Evolutionary conservation across 2,888 invertebrate genomes (phyloP), one percentile per base, ranked within the genome.

Genomic region (Salpingus planirostris): DNA sequence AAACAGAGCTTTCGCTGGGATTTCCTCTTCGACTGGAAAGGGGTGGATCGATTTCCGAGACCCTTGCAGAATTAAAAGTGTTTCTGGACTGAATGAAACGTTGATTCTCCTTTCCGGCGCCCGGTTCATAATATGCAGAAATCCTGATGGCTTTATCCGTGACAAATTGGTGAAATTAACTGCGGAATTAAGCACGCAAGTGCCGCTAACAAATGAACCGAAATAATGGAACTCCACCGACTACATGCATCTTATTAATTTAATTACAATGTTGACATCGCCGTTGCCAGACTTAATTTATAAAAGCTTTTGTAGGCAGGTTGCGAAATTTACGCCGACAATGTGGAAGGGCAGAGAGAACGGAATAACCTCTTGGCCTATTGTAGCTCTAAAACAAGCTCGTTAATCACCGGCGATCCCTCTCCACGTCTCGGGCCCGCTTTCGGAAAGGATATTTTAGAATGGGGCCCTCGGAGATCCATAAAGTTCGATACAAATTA

Each of bases 181-280:
- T 33, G 10, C 22, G 27, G 27, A 27, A 27, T 15, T 27, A 18
- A 18, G 8, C 18, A 18, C 8, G 8, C 18, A 18, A 18, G 18
- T 18, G 18, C 5, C 18, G 18, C 18, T 13, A 33, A 24, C 33
- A 29, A 34, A 34, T 29, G 29, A 25, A 40, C 36, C 25, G 25
- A 33, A 30, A 33, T 30, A 35, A 35, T 38, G 29, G 27, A 23
- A 36, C 29, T 13, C 31, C 29, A 23, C 15, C 18, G 18, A 18
- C 18, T 18, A 18, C 29, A 39, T 34, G 39, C 39, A 39, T 43
- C 43, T 46, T 44, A 46, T 43, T 46, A 46, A 47, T 49, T 46
- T 44, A 46, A 49, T 47, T 47, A 47, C 37, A 33, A 15, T 44
- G 45, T 39, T 37, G 43, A 32, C 43, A 40, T 36, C 38, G 36